These are phyloP conservation scores for Spatula versicolor DNA, from an alignment of 2,797 vertebrate genomes.

Conservation along the genomic window DNA sequence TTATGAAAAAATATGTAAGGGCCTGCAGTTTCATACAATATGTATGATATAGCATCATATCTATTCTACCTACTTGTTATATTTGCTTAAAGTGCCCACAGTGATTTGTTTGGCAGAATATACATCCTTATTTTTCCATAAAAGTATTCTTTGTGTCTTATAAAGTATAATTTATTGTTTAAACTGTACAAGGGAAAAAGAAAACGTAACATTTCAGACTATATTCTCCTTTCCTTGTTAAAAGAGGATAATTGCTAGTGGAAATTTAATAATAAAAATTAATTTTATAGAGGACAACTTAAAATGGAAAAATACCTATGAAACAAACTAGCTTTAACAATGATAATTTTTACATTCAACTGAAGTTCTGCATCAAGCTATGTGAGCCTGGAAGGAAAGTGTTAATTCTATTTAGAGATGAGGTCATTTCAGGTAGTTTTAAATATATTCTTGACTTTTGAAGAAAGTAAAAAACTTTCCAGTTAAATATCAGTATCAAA, in stretches of 20 bases:
- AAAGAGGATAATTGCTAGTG: neutral
- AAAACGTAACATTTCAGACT: neutral
- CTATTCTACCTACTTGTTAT: conserved; percentile 58
- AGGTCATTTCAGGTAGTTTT: neutral
- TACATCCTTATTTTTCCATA: neutral
- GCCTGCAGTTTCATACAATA: conserved; percentile 52
- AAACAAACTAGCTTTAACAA: neutral
- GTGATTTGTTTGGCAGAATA: conserved; percentile 49
- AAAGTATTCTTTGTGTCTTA: neutral
- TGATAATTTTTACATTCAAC: neutral
- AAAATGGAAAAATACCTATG: neutral
- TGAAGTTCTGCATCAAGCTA: neutral
- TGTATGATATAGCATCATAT: conserved; percentile 43
- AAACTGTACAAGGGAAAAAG: neutral
- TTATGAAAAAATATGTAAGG: conserved; percentile 57
- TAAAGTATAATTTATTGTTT: neutral
- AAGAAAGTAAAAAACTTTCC: neutral
- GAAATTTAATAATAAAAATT: neutral
- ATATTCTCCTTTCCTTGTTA: neutral
- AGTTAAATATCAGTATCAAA: neutral
- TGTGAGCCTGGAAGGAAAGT: neutral
- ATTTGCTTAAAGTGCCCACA: conserved; percentile 47
- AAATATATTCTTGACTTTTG: neutral
- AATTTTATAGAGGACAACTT: neutral
- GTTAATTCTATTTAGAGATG: neutral